Evolutionary conservation across 2,888 invertebrate species (phyloP), one percentile per base, ranked within the genome.

Genomic region (Cremastinae sp.): DNA sequence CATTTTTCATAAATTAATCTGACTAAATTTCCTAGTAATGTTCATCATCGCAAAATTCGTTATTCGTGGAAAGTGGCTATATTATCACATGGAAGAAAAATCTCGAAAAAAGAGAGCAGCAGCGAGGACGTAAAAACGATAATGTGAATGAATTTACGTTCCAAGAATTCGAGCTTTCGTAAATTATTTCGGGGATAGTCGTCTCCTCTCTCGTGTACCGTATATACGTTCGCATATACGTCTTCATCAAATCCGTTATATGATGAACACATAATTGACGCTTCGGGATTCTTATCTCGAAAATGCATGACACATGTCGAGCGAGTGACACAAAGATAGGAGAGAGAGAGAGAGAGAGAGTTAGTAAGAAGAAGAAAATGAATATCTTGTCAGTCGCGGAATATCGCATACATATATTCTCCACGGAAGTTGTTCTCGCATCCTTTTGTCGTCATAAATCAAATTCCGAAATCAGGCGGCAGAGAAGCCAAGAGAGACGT

Each of bases 391-490:
- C n/a, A n/a, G n/a, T n/a, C n/a, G n/a, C n/a, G n/a, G n/a, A n/a
- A n/a, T n/a, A n/a, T n/a, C n/a, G n/a, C 43, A 47, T 20, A 66
- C 55, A 12, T 39, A 74, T 74, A 55, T 71, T 76, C 64, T 55
- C 65, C 64, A 59, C 43, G 35, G 18, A 68, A 68, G 59, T 68
- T 74, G n/a, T n/a, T 22, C 39, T 20, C n/a, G n/a, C 53, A 56
- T 49, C 12, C 77, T 68, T 73, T 75, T 70, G 76, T 70, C 78
- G 75, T 82, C 82, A 85, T 87, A 86, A 86, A 86, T 87, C 86
- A 87, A 83, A 85, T 85, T 83, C 80, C 79, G 75, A 83, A 85
- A 84, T 86, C 82, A 73, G 78, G 74, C 79, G 68, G 65, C 75
- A 73, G 78, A 70, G 78, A 80, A 76, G 64, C 74, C 66, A n/a